phyloP scores from a whole-genome alignment of 2,113 vertebrate genomes.

The Anhinga anhinga region DNA sequence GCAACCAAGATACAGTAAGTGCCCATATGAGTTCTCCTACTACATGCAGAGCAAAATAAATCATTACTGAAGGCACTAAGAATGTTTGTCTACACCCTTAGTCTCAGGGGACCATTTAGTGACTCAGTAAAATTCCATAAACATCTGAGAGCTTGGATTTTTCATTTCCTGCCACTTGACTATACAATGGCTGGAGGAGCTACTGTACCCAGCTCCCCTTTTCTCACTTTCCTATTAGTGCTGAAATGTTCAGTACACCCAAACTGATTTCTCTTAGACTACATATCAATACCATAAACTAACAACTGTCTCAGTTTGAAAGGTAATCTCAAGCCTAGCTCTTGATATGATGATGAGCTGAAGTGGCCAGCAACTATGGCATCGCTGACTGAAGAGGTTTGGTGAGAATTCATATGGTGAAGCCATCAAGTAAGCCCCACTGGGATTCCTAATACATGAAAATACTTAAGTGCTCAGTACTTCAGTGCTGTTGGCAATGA shows the following conservation, averaged over 20 bases:
- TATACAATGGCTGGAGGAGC: neutral
- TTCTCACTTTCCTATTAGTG: neutral
- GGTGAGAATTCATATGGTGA: conserved; percentile 42
- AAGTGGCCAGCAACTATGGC: neutral
- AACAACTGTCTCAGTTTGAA: neutral
- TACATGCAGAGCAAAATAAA: neutral
- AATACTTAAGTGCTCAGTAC: neutral
- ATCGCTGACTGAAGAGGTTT: neutral
- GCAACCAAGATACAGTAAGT: neutral
- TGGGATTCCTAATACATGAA: conserved; percentile 36
- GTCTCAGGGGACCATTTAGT: neutral
- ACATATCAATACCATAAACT: neutral
- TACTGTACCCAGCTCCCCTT: neutral
- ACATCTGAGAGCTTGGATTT: neutral
- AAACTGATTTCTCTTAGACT: neutral
- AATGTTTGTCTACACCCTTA: conserved; percentile 11
- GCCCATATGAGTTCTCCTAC: neutral
- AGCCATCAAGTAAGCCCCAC: conserved; percentile 33
- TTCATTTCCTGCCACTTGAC: conserved; percentile 27
- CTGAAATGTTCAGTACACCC: neutral
- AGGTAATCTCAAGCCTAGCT: neutral
- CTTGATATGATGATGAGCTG: neutral
- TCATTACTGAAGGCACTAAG: neutral
- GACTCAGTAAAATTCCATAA: conserved; percentile 17
- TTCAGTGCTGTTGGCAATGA: conserved; percentile 13